These are phyloP conservation scores for Hydrolagus colliei DNA, from an alignment of 2,797 vertebrate genomes.

Conservation along the genomic window DNA sequence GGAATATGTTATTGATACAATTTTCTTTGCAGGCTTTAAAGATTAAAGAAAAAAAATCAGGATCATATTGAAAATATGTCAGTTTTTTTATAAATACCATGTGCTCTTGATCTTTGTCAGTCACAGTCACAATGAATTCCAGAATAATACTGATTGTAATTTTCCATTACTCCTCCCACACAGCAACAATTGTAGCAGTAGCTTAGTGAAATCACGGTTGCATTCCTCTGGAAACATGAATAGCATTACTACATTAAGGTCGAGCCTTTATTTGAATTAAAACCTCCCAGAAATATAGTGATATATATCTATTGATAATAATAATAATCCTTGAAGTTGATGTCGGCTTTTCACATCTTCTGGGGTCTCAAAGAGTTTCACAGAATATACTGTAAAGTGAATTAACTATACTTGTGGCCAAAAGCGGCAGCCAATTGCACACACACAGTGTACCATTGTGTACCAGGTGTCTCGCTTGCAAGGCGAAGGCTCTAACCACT, in stretches of 20 bases:
- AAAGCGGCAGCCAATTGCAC: no score
- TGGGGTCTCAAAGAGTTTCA: no score
- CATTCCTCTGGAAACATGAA: no score
- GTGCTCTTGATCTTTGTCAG: not conserved
- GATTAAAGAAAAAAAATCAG: not conserved
- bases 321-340: no score
- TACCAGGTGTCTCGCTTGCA: no score
- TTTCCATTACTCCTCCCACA: constrained; percentile 9
- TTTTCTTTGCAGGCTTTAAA: not conserved
- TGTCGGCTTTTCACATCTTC: no score
- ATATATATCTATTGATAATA: no score
- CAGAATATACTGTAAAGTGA: no score
- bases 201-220: not conserved
- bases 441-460: no score
- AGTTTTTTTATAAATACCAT: not conserved
- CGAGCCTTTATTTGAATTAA: not conserved
- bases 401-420: no score
- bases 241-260: not conserved
- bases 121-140: not conserved
- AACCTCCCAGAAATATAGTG: no score
- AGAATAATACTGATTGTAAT: not conserved
- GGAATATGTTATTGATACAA: not conserved
- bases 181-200: not conserved
- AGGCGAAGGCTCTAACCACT: no score
- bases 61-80: not conserved